A percentile compares a stretch with the other conserved stretches of the same genome.
Conservation (phyloP, 2,113 vertebrate genomes). For the Oncorhynchus kisutch region DNA sequence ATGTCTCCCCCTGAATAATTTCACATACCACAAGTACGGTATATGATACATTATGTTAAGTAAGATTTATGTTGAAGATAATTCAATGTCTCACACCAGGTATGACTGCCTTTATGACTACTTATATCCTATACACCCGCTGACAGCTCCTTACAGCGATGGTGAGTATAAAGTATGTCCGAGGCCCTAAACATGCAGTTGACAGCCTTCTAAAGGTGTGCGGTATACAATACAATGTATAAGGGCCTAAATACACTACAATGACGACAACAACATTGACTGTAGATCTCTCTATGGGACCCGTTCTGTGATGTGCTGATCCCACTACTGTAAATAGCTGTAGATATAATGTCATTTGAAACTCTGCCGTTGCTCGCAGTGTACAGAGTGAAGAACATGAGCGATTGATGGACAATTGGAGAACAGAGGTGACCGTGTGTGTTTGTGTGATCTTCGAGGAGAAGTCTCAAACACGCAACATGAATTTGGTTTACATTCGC, state of each 20-base stretch:
- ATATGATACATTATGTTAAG: neutral
- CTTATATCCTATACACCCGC: neutral
- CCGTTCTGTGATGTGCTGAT: neutral
- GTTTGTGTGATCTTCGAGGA: conserved; percentile 10
- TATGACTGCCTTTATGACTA: neutral
- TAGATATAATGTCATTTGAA: neutral
- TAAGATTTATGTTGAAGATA: neutral
- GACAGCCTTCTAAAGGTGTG: no score
- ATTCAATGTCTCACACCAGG: neutral
- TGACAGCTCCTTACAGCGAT: neutral
- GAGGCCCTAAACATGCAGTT: no score
- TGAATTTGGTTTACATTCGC: conserved; percentile 23
- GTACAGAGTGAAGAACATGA: neutral
- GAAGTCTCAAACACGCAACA: conserved; percentile 22
- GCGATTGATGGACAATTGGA: conserved; percentile 35
- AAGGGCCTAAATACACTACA: no score
- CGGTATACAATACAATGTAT: neutral
- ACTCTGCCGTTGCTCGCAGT: neutral
- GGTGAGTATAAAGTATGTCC: neutral
- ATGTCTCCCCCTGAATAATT: conserved; percentile 1
- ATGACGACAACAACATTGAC: neutral
- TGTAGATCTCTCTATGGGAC: conserved; percentile 10
- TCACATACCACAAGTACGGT: neutral
- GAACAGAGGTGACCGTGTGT: conserved; percentile 14
- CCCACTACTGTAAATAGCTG: neutral